Evolutionary conservation across 2,797 vertebrate species (phyloP).

Genomic region (Lagodon rhomboides): DNA sequence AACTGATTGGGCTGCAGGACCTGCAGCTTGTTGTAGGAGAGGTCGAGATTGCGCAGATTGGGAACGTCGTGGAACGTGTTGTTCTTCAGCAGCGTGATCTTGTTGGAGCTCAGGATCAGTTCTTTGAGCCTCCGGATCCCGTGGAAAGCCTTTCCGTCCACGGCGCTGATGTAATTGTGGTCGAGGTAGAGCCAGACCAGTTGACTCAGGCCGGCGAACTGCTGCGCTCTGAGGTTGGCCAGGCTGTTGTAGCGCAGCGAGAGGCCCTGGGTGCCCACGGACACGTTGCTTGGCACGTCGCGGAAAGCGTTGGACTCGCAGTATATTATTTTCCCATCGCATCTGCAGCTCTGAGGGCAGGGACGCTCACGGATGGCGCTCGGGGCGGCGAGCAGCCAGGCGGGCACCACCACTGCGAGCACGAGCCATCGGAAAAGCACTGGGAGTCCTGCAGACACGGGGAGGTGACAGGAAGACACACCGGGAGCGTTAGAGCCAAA

Average conservation of each 20-base stretch:
- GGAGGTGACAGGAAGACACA: constrained; percentile 44
- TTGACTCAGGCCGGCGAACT: constrained; percentile 95
- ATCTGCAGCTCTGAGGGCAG: constrained; percentile 95
- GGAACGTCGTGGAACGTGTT: constrained; percentile 94
- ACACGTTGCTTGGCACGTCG: constrained; percentile 96
- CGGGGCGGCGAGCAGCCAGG: constrained; percentile 86
- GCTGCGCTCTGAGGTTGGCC: constrained; percentile 91
- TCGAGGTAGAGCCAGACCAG: constrained; percentile 98
- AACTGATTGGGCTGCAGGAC: constrained; percentile 93
- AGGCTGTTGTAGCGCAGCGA: constrained; percentile 98
- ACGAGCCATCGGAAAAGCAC: constrained; percentile 82
- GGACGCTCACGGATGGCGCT: constrained; percentile 90
- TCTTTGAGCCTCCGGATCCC: constrained; percentile 96
- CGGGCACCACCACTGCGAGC: constrained; percentile 77
- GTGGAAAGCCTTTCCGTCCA: constrained; percentile 95
- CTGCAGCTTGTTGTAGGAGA: constrained; percentile 98
- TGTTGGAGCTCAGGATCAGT: constrained; percentile 97
- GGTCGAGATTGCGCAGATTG: constrained; percentile 96
- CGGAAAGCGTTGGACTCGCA: constrained; percentile 97
- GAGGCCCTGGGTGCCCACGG: constrained; percentile 94
- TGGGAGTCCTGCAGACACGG: constrained; percentile 81
- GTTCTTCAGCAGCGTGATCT: constrained; percentile 93
- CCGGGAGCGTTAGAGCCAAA: background rate
- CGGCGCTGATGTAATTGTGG: constrained; percentile 94
- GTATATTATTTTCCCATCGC: constrained; percentile 98